Evolutionary conservation across 2,888 invertebrate species (phyloP), one percentile per base, ranked within the genome.

Genomic region (Aelia acuminata): DNA sequence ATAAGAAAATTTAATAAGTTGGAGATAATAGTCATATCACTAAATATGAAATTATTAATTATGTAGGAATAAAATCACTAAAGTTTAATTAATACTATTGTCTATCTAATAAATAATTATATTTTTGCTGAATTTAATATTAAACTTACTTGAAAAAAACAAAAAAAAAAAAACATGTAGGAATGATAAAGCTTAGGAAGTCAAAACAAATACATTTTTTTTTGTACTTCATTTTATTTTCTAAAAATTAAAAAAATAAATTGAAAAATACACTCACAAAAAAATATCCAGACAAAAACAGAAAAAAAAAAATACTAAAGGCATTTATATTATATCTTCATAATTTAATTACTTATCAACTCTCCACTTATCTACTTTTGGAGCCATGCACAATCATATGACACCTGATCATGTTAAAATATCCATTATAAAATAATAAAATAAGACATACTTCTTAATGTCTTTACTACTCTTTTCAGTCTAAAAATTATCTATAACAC

Each of bases 221-320:
- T 22, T n/a, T 80, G 4, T 43, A 43, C 3, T 43, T 80, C 8
- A 80, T n/a, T 80, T 80, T 80, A 80, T 80, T 80, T 80, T 43
- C 80, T 80, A 80, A 80, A 80, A 43, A 80, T 80, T 43, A 80
- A 80, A 80, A 80, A 80, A 80, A 80, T 80, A 80, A 80, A 80
- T 43, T 43, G 22, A 39, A 80, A 43, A 43, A 80, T 43, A 80
- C 80, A 80, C 39, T 80, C 80, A 43, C 22, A 80, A 80, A 75
- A 75, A 10, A 18, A 75, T 10, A 1, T 18, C 0, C 7, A 35
- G 20, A 70, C 26, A 35, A 35, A 70, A 75, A 35, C 13, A 75
- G 8, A 35, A 75, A 63, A 31, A 63, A 31, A n/a, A 57, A 31
- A 4, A 18, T 31, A 7, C 57, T 57, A 53, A 22, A 57, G 26